Percentiles rank a stretch among this genome's conserved stretches.
phyloP scores from a whole-genome alignment of 2,797 vertebrate species.

The Helarctos malayanus region DNA sequence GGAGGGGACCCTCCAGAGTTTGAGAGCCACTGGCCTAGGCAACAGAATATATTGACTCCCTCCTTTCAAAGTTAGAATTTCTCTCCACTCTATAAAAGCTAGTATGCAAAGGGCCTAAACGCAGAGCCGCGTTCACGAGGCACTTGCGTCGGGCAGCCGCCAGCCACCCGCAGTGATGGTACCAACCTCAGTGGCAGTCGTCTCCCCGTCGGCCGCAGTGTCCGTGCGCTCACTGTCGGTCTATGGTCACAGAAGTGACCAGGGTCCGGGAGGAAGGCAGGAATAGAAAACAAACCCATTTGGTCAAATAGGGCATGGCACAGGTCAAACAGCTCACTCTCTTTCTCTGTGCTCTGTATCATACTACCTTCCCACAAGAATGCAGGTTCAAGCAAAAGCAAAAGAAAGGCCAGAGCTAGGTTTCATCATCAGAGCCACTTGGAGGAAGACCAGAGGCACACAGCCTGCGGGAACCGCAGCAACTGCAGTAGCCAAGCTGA shows the following conservation, averaged over 20 bases:
- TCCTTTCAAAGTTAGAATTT: neutral
- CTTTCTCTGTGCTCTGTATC: slow-evolving; percentile 81
- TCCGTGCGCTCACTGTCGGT: slow-evolving; percentile 99
- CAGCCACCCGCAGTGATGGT: slow-evolving; percentile 42
- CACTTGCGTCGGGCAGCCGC: neutral
- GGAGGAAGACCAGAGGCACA: slow-evolving; percentile 94
- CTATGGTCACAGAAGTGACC: slow-evolving; percentile 90
- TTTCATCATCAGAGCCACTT: slow-evolving; percentile 92
- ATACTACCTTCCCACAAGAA: slow-evolving; percentile 84
- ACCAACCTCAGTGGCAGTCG: slow-evolving; percentile 97
- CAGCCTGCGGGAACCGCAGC: slow-evolving; percentile 82
- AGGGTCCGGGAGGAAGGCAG: slow-evolving; percentile 92
- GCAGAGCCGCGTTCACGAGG: neutral
- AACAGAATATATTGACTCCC: neutral
- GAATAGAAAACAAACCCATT: slow-evolving; percentile 92
- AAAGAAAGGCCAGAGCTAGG: slow-evolving; percentile 86
- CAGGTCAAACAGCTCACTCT: slow-evolving; percentile 51
- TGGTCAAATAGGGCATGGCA: slow-evolving; percentile 87
- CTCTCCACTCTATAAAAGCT: neutral
- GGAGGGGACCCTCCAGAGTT: neutral
- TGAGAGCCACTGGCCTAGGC: neutral
- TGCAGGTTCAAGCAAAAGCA: slow-evolving; percentile 86
- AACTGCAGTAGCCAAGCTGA: slow-evolving; percentile 80
- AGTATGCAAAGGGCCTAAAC: neutral
- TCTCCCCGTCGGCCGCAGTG: slow-evolving; percentile 96